phyloP scores from a whole-genome alignment of 1,140 invertebrate genomes.

The Matsumurasca onukii region DNA sequence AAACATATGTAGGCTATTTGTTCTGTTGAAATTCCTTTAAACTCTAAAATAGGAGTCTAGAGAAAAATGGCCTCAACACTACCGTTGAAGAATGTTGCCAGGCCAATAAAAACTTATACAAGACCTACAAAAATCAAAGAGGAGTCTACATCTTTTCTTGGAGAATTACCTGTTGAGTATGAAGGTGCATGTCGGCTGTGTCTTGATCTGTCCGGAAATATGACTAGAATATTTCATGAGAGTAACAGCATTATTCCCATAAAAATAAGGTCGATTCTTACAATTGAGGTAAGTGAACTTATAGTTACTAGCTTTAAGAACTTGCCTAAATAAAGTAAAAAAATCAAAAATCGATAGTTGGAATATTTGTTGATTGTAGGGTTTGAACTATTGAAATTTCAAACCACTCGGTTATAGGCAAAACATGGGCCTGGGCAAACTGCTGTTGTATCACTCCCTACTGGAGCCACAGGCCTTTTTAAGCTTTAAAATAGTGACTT shows the following conservation, averaged over 20 bases:
- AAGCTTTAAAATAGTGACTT: too few relatives aligned
- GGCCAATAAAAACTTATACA: background rate
- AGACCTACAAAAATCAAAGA: background rate
- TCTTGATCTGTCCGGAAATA: background rate
- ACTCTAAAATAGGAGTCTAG: too few relatives aligned
- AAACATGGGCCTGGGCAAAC: too few relatives aligned
- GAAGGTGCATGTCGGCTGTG: constrained; percentile 21
- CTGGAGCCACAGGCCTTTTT: too few relatives aligned
- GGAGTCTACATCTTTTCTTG: background rate
- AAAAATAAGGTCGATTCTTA: background rate
- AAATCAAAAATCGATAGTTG: background rate
- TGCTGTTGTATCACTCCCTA: too few relatives aligned
- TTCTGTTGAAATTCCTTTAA: too few relatives aligned
- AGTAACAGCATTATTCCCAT: background rate
- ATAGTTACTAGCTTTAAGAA: background rate
- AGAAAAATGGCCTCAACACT: too few relatives aligned
- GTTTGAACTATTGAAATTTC: background rate
- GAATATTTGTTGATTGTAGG: background rate
- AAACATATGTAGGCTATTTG: too few relatives aligned
- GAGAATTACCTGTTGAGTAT: constrained; percentile 24
- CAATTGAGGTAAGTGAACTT: constrained; percentile 20
- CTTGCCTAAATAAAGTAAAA: background rate
- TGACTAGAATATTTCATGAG: constrained; percentile 13
- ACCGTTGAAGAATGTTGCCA: too few relatives aligned
- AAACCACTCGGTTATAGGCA: background rate